Conservation (phyloP, 2,113 vertebrate genomes). For the Aphyosemion australe region DNA sequence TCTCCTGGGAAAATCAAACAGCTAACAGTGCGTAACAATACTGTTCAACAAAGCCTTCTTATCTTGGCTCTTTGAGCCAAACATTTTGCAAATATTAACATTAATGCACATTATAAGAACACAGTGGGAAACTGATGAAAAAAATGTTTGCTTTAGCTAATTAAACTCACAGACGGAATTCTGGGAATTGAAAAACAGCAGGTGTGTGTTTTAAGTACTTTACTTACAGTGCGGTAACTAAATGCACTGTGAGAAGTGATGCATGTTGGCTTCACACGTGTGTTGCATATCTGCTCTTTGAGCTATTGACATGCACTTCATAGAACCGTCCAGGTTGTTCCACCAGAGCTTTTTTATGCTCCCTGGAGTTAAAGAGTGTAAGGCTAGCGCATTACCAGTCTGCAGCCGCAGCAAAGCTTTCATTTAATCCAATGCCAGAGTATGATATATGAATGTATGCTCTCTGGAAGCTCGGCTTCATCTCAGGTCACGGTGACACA, state of each 20-base stretch:
- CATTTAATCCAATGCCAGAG: constrained; percentile 44
- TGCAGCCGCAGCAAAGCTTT: constrained; percentile 37
- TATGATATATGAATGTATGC: constrained; percentile 40
- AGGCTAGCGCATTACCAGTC: constrained; percentile 28
- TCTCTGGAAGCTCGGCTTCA: constrained; percentile 48
- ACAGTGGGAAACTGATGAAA: constrained; percentile 8
- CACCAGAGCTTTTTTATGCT: constrained; percentile 41
- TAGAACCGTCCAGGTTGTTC: constrained; percentile 51
- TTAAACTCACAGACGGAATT: constrained; percentile 27
- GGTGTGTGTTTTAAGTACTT: constrained; percentile 51
- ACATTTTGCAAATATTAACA: not conserved
- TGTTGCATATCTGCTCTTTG: constrained; percentile 22
- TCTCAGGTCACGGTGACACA: constrained; percentile 63
- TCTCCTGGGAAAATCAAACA: not conserved
- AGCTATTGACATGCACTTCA: constrained; percentile 60
- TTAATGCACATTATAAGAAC: not conserved
- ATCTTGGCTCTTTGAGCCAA: not conserved
- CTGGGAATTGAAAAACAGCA: constrained; percentile 30
- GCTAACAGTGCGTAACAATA: not conserved
- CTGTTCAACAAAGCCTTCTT: not conserved
- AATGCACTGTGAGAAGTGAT: constrained; percentile 66
- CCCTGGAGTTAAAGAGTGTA: constrained; percentile 29
- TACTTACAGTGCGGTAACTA: constrained; percentile 67
- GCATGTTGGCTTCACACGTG: constrained; percentile 72
- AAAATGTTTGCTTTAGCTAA: constrained; percentile 28